A percentile compares a stretch with the other conserved stretches of the same genome.
Conservation (phyloP, 2,888 invertebrate genomes). For the Autographa pulchrina region DNA sequence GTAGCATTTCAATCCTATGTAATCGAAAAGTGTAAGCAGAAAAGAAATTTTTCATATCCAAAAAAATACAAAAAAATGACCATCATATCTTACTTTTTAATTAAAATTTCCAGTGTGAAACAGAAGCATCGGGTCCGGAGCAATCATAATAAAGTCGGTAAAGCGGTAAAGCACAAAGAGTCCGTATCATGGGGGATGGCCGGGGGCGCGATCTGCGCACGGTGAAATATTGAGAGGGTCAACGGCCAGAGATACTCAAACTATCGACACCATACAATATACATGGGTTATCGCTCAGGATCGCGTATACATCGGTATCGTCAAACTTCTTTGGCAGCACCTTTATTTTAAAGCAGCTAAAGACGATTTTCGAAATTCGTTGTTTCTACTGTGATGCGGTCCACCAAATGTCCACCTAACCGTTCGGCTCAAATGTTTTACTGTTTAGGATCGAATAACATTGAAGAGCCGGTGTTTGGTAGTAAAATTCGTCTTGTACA, state of each 20-base stretch:
- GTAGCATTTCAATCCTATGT: no score
- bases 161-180: slow-evolving; percentile 50
- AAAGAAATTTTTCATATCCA: neutral
- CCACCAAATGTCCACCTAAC: no score
- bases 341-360: no score
- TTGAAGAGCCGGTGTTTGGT: slow-evolving; percentile 13
- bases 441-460: neutral
- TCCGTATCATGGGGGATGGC: slow-evolving; percentile 41
- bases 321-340: no score
- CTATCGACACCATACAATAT: slow-evolving; percentile 54
- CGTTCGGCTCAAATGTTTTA: slow-evolving; percentile 16
- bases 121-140: slow-evolving; percentile 41
- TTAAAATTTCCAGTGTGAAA: slow-evolving; percentile 41
- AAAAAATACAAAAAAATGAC: slow-evolving; percentile 2
- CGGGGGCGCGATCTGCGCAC: slow-evolving; percentile 65
- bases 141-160: slow-evolving; percentile 62
- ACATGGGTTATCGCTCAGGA: slow-evolving; percentile 47
- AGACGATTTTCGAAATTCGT: no score
- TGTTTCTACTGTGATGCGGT: no score
- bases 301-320: slow-evolving; percentile 34
- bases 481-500: no score
- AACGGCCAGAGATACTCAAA: slow-evolving; percentile 71
- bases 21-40: neutral
- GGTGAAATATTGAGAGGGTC: slow-evolving; percentile 81
- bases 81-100: slow-evolving; percentile 14